Conservation (phyloP, 2,113 vertebrate species). For the Sceloporus tristichus region DNA sequence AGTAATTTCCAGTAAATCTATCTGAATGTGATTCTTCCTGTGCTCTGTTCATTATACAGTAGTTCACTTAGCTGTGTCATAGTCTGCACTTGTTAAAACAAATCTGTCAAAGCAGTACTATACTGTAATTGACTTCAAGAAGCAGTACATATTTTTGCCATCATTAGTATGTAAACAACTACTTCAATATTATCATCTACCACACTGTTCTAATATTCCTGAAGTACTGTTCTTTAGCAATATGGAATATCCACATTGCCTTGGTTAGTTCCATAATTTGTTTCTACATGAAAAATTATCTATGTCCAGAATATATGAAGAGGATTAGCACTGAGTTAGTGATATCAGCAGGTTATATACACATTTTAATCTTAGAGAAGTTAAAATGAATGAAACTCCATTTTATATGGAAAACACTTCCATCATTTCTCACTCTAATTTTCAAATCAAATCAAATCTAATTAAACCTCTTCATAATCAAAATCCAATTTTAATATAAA, state of each 20-base stretch:
- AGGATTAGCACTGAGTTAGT: background rate
- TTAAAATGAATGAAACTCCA: background rate
- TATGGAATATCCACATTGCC: background rate
- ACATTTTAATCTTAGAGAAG: background rate
- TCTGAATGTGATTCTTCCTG: background rate
- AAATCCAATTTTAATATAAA: background rate
- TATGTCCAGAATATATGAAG: background rate
- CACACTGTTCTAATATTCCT: background rate
- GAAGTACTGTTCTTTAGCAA: background rate
- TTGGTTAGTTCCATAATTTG: background rate
- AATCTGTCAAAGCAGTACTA: background rate
- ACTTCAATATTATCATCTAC: background rate
- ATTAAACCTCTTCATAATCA: background rate
- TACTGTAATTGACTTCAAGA: background rate
- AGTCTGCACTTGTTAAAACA: background rate
- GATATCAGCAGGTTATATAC: too few relatives aligned
- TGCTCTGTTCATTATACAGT: background rate
- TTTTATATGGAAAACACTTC: background rate
- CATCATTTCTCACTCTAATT: background rate
- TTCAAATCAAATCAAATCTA: too few relatives aligned
- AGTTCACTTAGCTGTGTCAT: background rate
- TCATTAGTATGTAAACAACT: background rate
- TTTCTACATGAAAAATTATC: background rate
- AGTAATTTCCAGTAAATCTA: background rate
- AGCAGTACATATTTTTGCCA: background rate